phyloP scores from a whole-genome alignment of 1,140 invertebrate genomes.

The Helicoverpa armigera region DNA sequence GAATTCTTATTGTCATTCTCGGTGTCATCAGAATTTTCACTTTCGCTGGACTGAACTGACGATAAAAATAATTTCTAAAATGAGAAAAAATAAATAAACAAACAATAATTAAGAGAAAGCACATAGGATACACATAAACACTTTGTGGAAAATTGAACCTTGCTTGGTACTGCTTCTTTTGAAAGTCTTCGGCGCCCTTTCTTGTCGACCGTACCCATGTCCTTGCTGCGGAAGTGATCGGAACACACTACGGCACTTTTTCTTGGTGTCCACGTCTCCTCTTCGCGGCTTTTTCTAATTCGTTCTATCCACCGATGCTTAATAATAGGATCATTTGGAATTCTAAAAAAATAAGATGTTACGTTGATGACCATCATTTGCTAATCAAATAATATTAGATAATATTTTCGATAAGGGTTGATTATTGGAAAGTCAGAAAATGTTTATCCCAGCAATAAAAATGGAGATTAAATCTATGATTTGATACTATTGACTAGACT shows the following conservation, averaged over 20 bases:
- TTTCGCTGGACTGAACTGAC: not conserved
- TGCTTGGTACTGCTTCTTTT: slow-evolving; percentile 34
- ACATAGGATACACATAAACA: not conserved
- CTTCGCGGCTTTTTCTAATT: slow-evolving; percentile 14
- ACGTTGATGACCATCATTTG: too few species aligned
- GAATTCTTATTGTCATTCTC: not conserved
- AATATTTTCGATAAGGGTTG: too few species aligned
- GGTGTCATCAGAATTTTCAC: not conserved
- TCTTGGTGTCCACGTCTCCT: slow-evolving; percentile 1
- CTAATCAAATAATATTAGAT: too few species aligned
- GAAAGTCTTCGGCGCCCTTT: slow-evolving; percentile 24
- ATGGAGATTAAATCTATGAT: too few species aligned
- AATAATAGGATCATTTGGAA: slow-evolving; percentile 15
- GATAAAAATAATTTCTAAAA: slow-evolving; percentile 11
- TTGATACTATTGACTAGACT: too few species aligned
- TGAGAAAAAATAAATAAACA: slow-evolving; percentile 10
- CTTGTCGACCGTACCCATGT: not conserved
- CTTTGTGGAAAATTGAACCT: not conserved
- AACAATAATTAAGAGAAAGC: not conserved
- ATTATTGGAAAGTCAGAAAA: too few species aligned
- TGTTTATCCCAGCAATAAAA: too few species aligned
- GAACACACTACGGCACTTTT: slow-evolving; percentile 32
- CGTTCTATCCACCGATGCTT: slow-evolving; percentile 7
- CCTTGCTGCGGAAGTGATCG: slow-evolving; percentile 20
- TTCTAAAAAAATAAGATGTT: slow-evolving; percentile 14